phyloP scores from a whole-genome alignment of 2,888 invertebrate genomes.

The Mechanitis mazaeus region DNA sequence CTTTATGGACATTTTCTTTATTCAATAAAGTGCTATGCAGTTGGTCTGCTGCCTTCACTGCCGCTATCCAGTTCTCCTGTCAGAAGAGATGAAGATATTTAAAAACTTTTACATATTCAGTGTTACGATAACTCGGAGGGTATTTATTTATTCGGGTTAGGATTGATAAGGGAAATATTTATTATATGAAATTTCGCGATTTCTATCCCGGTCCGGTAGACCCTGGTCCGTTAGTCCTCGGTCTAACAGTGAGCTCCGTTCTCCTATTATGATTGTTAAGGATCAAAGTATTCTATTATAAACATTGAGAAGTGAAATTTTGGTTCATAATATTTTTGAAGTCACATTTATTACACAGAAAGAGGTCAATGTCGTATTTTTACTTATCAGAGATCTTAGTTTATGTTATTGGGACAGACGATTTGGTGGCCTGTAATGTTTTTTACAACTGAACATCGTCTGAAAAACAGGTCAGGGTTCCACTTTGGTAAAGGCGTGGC shows the following conservation, averaged over 20 bases:
- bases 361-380: slow-evolving; percentile 2
- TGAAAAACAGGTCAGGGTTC: not conserved
- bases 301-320: not conserved
- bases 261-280: no score
- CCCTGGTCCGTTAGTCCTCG: no score
- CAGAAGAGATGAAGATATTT: not conserved
- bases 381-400: not conserved
- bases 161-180: no score
- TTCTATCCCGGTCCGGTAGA: no score
- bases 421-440: not conserved
- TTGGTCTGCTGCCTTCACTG: slow-evolving; percentile 66
- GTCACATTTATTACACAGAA: not conserved
- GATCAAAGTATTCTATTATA: not conserved
- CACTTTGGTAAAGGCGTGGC: not conserved
- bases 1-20: slow-evolving; percentile 47
- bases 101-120: no score
- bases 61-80: slow-evolving; percentile 71
- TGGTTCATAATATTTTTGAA: not conserved
- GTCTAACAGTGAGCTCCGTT: no score
- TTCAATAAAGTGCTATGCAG: slow-evolving; percentile 64
- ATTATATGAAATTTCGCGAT: no score
- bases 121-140: no score
- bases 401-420: not conserved
- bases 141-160: no score
- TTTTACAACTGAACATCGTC: not conserved